A percentile compares a stretch with the other conserved stretches of the same genome.
phyloP scores from a whole-genome alignment of 2,797 vertebrate genomes.

The Premnoplex brunnescens region DNA sequence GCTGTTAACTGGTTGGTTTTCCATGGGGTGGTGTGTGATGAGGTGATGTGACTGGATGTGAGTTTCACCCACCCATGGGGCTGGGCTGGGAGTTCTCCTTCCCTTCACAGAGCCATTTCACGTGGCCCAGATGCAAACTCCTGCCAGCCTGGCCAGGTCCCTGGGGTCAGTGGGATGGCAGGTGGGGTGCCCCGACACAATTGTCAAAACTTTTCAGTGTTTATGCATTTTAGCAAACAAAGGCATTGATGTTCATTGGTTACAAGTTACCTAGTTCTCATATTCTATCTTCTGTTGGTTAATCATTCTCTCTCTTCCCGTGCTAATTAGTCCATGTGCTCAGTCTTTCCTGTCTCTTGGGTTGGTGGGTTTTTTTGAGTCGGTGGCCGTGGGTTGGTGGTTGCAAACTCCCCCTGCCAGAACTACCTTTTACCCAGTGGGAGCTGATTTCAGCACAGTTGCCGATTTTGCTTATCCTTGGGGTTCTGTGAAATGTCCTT shows the following conservation, averaged over 20 bases:
- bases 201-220: background rate
- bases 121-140: background rate
- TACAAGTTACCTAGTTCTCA: background rate
- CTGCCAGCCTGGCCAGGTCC: background rate
- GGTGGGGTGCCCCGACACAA: rapidly evolving
- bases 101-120: background rate
- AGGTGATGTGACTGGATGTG: background rate
- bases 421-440: background rate
- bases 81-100: background rate
- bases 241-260: background rate
- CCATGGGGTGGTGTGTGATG: rapidly evolving
- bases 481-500: background rate
- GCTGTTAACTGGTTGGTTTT: rapidly evolving
- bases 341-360: background rate
- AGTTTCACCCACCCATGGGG: background rate
- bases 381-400: background rate
- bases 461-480: background rate
- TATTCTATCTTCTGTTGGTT: background rate
- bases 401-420: background rate
- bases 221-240: background rate
- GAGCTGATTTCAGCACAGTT: background rate
- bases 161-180: constrained; percentile 67
- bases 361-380: background rate
- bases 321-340: background rate
- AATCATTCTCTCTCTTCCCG: background rate